Base-by-base conservation (phyloP, 2,797 vertebrate species). In the Aphelocoma californica region DNA sequence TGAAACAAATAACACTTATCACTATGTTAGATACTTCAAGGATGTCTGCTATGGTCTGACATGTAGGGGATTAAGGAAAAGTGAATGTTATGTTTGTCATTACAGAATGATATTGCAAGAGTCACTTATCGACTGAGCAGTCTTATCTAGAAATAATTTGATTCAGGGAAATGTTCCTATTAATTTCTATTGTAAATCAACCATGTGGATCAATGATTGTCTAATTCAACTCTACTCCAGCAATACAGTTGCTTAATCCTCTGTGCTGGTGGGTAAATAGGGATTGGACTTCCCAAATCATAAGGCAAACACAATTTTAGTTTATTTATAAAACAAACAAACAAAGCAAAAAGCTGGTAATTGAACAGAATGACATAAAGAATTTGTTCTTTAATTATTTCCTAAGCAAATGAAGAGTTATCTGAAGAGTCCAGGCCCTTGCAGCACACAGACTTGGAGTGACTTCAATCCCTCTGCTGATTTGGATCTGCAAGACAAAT, bases 91-190 rank as follows among this genome's bases (percentile, higher is more conserved):
- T 48, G 24, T 78, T 93, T 92, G 69, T 53, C 47, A 44, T 45
- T 90, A 64, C 11, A 74, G 53, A 91, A 62, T 18, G 48, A 53
- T 85, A 88, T 45, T 85, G 31, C 44, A 56, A 71, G 53, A 92
- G 67, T 67, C 79, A 71, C 26, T 92, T 93, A 95, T 77, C 93
- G 95, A 93, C 80, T 83, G 56, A 95, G 20, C 44, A 51, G 25
- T 47, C 61, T 90, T 91, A 95, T 60, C 50, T 75, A 38, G 67
- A 90, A 93, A 91, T 90, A 96, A 96, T 93, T 86, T 79, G 70
- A 95, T 96, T 92, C 14, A 53, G 21, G 60, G n/a, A 91, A 95
- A 81, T 81, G 48, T 57, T 91, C 54, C 54, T 95, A 82, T 91
- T 96, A 75, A 93, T 95, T 92, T 81, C 66, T 50, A 40, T 86